These are phyloP conservation scores for silkworm (Bombyx mori) DNA, from an alignment of 1,140 invertebrate genomes.

Conservation along the genomic window ASM3026992v2 NC_085115.1:6825501-6826000, in stretches of 20 bases:
- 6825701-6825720: conserved; percentile 28
- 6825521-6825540: conserved; percentile 4
- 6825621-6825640: conserved; percentile 37
- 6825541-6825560: too few relatives aligned
- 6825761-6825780: conserved; percentile 4
- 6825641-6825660: conserved; percentile 36
- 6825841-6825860: conserved; percentile 4
- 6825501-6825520: background rate
- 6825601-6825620: conserved; percentile 4
- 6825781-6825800: conserved; percentile 4
- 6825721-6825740: conserved; percentile 19
- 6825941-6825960: conserved; percentile 56
- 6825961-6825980: conserved; percentile 60
- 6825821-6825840: background rate
- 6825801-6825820: conserved; percentile 7
- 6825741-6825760: conserved; percentile 6
- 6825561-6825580: background rate
- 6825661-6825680: conserved; percentile 37
- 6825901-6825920: conserved; percentile 38
- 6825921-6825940: conserved; percentile 45
- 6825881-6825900: conserved; percentile 33
- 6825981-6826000: conserved; percentile 54
- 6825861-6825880: conserved; percentile 19
- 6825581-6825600: background rate
- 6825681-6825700: conserved; percentile 33